A percentile compares a stretch with the other conserved stretches of the same genome.
These are phyloP conservation scores for Eira barbara DNA, from an alignment of 2,113 vertebrate genomes.

Conservation along the genomic window DNA sequence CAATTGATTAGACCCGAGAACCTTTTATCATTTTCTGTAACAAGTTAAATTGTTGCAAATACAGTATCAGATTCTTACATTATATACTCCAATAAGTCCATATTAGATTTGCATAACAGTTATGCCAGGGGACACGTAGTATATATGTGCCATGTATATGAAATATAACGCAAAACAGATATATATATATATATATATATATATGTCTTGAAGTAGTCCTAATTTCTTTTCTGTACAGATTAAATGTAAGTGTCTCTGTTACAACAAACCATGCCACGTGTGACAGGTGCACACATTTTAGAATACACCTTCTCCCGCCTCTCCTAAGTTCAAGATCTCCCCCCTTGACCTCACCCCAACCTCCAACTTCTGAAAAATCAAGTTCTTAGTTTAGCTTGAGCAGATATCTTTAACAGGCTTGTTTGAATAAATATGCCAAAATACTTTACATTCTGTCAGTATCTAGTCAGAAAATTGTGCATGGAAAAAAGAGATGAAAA, in stretches of 20 bases:
- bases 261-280: neutral
- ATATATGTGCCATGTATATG: neutral
- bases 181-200: too few relatives aligned
- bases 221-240: neutral
- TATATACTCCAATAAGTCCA: neutral
- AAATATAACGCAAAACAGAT: neutral
- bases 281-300: neutral
- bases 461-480: slow-evolving; percentile 86
- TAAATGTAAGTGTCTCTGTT: neutral
- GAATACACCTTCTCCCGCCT: neutral
- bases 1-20: neutral
- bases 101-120: neutral
- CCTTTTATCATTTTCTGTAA: neutral
- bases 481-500: slow-evolving; percentile 85
- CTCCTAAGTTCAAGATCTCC: slow-evolving; percentile 21
- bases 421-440: slow-evolving; percentile 83
- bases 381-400: slow-evolving; percentile 71
- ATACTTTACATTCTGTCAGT: slow-evolving; percentile 84
- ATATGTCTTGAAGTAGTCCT: neutral
- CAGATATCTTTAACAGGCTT: slow-evolving; percentile 84
- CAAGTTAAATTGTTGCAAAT: neutral
- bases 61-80: neutral
- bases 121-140: neutral
- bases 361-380: slow-evolving; percentile 66
- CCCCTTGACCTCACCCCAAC: slow-evolving; percentile 59